phyloP scores from a whole-genome alignment of 2,888 invertebrate genomes.

The Pachymerium ferrugineum region DNA sequence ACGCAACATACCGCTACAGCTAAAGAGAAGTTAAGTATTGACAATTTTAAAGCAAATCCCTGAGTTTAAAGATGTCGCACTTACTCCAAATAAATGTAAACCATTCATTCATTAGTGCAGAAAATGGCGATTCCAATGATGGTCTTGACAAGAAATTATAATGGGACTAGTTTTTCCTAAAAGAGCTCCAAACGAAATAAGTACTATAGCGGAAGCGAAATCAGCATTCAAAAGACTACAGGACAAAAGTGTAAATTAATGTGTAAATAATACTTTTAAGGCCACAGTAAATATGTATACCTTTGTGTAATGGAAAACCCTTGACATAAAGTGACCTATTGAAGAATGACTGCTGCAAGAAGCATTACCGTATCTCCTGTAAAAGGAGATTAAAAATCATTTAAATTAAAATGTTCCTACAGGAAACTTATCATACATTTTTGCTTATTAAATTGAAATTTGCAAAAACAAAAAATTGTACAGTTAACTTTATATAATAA shows the following conservation, averaged over 20 bases:
- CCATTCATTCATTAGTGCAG: slow-evolving; percentile 68
- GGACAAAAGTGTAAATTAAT: too few relatives aligned
- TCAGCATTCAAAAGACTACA: slow-evolving; percentile 74
- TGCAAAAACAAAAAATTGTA: too few relatives aligned
- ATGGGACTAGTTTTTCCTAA: slow-evolving; percentile 72
- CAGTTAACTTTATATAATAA: too few relatives aligned
- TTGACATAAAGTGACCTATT: slow-evolving; percentile 78
- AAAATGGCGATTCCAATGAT: slow-evolving; percentile 69
- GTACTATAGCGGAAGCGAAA: slow-evolving; percentile 75
- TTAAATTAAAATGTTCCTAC: too few relatives aligned
- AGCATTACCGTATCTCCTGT: slow-evolving; percentile 84
- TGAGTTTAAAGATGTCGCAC: too few relatives aligned
- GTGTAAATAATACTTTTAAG: too few relatives aligned
- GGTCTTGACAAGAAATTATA: slow-evolving; percentile 72
- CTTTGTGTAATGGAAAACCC: slow-evolving; percentile 59
- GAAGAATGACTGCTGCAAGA: slow-evolving; percentile 71
- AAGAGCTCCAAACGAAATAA: slow-evolving; percentile 81
- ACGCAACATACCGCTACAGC: slow-evolving; percentile 75
- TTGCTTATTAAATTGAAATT: too few relatives aligned
- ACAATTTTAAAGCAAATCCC: too few relatives aligned
- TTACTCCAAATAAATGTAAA: slow-evolving; percentile 62
- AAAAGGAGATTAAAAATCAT: slow-evolving; percentile 92
- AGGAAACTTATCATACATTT: too few relatives aligned
- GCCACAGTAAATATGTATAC: too few relatives aligned
- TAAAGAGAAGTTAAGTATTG: slow-evolving; percentile 87